These are phyloP conservation scores for Epizoanthus rinbou DNA, from an alignment of 92 coral and sea anemone genomes.

Conservation along the genomic window DNA sequence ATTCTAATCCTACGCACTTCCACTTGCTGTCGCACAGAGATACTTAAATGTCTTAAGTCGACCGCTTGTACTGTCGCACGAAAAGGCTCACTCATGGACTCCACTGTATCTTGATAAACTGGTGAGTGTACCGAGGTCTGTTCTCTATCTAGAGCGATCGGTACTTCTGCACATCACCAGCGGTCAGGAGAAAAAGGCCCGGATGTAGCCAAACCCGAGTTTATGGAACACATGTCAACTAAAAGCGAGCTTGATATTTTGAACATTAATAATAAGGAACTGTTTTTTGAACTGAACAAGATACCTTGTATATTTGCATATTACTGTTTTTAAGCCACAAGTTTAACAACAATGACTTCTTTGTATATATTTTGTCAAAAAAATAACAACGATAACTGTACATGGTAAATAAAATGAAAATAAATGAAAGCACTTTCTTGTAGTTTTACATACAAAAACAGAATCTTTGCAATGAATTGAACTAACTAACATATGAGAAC, in stretches of 20 bases:
- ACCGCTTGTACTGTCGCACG: constrained; percentile 70
- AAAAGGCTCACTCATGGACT: constrained; percentile 50
- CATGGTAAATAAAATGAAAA: no score
- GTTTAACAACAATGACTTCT: no score
- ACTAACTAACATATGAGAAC: no score
- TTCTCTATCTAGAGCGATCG: constrained; percentile 37
- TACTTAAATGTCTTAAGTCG: constrained; percentile 95
- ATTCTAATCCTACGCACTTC: constrained; percentile 35
- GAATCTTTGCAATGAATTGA: no score
- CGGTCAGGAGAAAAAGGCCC: constrained; percentile 40
- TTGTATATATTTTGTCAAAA: no score
- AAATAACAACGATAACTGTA: no score
- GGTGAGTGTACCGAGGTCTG: constrained; percentile 56
- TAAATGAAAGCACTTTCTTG: no score
- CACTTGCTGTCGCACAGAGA: constrained; percentile 54
- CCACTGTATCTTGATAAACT: constrained; percentile 71
- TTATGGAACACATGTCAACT: neutral
- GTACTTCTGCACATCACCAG: constrained; percentile 45
- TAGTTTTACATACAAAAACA: no score
- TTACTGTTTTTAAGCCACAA: no score
- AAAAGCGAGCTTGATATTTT: neutral
- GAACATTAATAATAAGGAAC: no score
- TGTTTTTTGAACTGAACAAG: no score
- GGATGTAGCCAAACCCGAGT: constrained; percentile 28
- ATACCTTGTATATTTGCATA: no score